Percentiles rank a stretch among this genome's conserved stretches.
These are phyloP conservation scores for Furnarius figulus DNA, from an alignment of 2,113 vertebrate genomes.

Conservation along the genomic window DNA sequence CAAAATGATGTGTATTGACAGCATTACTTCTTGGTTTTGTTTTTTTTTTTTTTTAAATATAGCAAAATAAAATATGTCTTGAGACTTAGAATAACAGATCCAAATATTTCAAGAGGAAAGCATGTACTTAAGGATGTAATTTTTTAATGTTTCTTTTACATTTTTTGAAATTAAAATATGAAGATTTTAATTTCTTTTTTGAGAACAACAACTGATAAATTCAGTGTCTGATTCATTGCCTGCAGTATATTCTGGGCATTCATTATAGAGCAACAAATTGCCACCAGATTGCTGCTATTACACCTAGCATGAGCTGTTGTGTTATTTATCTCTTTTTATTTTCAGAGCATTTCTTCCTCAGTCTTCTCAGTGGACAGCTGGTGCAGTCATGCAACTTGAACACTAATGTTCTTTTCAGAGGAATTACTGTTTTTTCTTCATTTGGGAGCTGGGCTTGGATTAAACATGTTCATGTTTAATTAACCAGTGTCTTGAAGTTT, in stretches of 20 bases:
- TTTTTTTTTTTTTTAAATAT: not conserved
- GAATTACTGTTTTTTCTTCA: not conserved
- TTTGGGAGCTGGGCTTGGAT: not conserved
- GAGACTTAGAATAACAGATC: not conserved
- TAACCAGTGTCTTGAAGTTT: not conserved
- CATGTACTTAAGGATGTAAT: not conserved
- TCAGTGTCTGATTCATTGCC: conserved; percentile 40
- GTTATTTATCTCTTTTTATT: conserved; percentile 40
- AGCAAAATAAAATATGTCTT: not conserved
- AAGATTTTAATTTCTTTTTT: not conserved
- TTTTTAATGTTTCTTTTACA: not conserved
- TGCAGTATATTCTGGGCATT: conserved; percentile 25
- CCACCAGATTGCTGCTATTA: conserved; percentile 50
- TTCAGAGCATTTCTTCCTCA: conserved; percentile 16
- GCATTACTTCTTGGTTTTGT: not conserved
- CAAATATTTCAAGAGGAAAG: not conserved
- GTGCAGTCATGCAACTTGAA: not conserved
- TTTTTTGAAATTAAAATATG: not conserved
- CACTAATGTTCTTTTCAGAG: not conserved
- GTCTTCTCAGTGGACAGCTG: conserved; percentile 11
- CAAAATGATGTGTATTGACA: not conserved
- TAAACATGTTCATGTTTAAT: not conserved
- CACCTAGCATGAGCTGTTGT: conserved; percentile 10
- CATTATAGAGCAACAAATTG: conserved; percentile 35
- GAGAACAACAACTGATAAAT: not conserved